A percentile compares a stretch with the other conserved stretches of the same genome.
phyloP scores from a whole-genome alignment of 2,113 vertebrate genomes.

The Semnopithecus entellus region DNA sequence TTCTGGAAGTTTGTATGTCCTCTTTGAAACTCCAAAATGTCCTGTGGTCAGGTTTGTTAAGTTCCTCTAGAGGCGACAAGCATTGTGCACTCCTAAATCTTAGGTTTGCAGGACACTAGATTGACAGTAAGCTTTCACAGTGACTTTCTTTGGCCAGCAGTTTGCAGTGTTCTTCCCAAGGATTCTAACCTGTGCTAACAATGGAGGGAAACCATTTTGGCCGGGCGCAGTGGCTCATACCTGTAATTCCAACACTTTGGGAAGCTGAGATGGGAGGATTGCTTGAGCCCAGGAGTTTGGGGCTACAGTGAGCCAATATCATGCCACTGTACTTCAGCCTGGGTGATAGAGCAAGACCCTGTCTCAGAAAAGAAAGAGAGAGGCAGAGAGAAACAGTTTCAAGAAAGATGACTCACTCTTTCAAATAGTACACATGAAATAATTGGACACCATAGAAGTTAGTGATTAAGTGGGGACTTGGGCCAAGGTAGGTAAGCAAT shows the following conservation, averaged over 20 bases:
- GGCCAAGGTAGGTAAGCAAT: neutral
- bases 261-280: no score
- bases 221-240: neutral
- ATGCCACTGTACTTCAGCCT: no score
- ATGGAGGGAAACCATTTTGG: neutral
- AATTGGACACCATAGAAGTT: neutral
- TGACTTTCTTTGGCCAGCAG: neutral
- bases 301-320: no score
- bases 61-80: neutral
- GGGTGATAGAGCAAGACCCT: no score
- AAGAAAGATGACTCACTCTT: neutral
- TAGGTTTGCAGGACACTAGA: neutral
- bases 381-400: neutral
- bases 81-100: neutral
- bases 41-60: neutral
- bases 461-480: neutral
- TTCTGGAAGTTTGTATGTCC: neutral
- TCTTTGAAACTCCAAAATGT: neutral
- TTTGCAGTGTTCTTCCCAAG: neutral
- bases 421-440: conserved; percentile 1
- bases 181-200: conserved; percentile 27
- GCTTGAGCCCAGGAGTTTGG: no score
- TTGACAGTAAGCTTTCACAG: conserved; percentile 18
- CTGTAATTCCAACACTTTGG: neutral
- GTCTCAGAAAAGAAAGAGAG: neutral